phyloP scores from a whole-genome alignment of 2,113 vertebrate species.

The Rhagologus leucostigma region DNA sequence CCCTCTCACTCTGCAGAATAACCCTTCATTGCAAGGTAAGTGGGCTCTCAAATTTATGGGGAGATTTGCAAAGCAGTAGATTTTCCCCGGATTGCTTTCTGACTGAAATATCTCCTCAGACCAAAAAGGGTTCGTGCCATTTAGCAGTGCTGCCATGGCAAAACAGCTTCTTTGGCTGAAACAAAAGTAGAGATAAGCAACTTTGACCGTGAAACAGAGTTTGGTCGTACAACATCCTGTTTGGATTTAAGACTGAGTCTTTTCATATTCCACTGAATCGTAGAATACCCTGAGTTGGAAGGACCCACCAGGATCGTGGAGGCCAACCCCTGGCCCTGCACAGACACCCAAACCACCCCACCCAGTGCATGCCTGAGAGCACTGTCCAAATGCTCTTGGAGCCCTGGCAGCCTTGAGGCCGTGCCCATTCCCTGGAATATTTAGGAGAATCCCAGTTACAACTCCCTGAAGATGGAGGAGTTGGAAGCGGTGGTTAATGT shows the following conservation, averaged over 20 bases:
- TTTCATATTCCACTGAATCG: neutral
- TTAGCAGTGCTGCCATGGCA: neutral
- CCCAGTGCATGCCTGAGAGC: accelerated
- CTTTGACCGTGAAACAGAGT: neutral
- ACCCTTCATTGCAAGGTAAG: neutral
- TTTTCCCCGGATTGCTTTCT: neutral
- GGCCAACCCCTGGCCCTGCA: neutral
- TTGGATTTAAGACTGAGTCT: neutral
- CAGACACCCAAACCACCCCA: neutral
- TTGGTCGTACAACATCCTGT: neutral
- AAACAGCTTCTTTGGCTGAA: neutral
- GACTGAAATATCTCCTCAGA: neutral
- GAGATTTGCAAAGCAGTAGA: neutral
- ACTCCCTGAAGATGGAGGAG: neutral
- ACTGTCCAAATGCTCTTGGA: accelerated
- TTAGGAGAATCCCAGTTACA: neutral
- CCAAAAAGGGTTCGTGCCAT: neutral
- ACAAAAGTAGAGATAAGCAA: neutral
- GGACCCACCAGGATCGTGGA: neutral
- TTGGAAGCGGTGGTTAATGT: neutral
- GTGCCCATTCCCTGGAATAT: neutral
- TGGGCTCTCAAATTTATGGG: neutral
- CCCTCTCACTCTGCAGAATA: neutral
- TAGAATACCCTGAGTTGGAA: neutral
- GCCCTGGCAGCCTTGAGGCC: neutral